Conservation (phyloP, 2,888 invertebrate species). For the Lasioglossum villosulum region DNA sequence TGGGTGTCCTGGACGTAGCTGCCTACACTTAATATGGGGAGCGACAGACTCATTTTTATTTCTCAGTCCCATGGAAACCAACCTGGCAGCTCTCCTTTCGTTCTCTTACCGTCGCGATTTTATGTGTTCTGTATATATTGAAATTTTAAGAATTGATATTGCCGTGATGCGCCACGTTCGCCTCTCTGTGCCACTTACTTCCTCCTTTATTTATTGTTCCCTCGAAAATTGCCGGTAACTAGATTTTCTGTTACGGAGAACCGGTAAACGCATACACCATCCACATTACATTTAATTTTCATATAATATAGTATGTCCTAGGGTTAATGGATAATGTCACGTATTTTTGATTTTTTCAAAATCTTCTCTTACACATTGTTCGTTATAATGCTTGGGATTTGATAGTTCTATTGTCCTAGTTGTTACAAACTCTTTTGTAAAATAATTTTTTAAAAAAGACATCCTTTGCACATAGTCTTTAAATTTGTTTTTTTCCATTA, state of each 20-base stretch:
- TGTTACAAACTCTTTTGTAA: too few species aligned
- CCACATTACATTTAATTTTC: not conserved
- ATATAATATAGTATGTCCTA: not conserved
- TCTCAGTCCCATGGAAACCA: conserved; percentile 73
- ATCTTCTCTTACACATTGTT: too few species aligned
- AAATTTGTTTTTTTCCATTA: too few species aligned
- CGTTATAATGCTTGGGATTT: too few species aligned
- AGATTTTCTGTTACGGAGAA: not conserved
- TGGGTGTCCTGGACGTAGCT: conserved; percentile 81
- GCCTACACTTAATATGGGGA: conserved; percentile 82
- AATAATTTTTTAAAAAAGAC: too few species aligned
- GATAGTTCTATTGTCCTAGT: too few species aligned
- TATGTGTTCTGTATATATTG: conserved; percentile 36
- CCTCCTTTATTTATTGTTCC: not conserved
- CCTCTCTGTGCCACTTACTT: not conserved
- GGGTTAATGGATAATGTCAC: too few species aligned
- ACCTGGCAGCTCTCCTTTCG: conserved; percentile 55
- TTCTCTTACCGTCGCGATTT: conserved; percentile 62
- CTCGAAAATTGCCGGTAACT: not conserved
- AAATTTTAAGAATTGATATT: conserved; percentile 16
- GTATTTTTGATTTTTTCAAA: too few species aligned
- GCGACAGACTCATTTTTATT: conserved; percentile 83
- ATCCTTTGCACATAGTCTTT: too few species aligned
- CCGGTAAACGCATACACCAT: not conserved
- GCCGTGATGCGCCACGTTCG: not conserved